phyloP scores from a whole-genome alignment of 2,888 invertebrate species.

The Enchytraeus crypticus region DNA sequence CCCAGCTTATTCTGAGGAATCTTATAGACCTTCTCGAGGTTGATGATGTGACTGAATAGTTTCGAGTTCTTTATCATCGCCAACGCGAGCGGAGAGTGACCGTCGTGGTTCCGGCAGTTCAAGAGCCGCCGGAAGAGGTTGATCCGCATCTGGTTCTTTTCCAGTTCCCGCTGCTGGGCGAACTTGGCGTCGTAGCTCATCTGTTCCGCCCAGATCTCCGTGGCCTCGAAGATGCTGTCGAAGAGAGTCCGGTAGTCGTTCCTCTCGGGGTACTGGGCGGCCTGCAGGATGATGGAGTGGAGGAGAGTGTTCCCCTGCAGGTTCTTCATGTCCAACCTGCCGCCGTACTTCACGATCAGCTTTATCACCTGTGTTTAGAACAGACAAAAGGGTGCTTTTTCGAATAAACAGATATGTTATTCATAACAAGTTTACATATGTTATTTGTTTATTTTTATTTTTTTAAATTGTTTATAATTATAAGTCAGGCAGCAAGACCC shows the following conservation, averaged over 20 bases:
- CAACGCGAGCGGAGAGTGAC: constrained; percentile 24
- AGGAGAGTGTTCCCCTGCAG: constrained; percentile 23
- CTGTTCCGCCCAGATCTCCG: constrained; percentile 20
- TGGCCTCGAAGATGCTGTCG: constrained; percentile 22
- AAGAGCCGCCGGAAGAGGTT: constrained; percentile 23
- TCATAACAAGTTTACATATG: too few species aligned
- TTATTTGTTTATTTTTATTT: too few species aligned
- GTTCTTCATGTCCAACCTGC: constrained; percentile 21
- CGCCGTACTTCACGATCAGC: constrained; percentile 25
- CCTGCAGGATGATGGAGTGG: constrained; percentile 24
- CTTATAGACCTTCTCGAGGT: constrained; percentile 28
- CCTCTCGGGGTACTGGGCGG: constrained; percentile 15
- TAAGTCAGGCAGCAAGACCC: too few species aligned
- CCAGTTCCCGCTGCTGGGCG: constrained; percentile 20
- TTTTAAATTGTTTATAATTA: too few species aligned
- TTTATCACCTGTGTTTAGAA: constrained; percentile 28
- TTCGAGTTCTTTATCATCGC: constrained; percentile 16
- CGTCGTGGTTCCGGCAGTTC: constrained; percentile 24
- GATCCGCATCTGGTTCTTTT: constrained; percentile 20
- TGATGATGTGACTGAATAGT: constrained; percentile 21
- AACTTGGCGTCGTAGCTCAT: constrained; percentile 20
- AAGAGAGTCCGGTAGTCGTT: constrained; percentile 19
- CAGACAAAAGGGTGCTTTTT: too few species aligned
- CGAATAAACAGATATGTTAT: too few species aligned
- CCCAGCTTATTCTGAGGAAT: constrained; percentile 28